Evolutionary conservation across 2,888 invertebrate genomes (phyloP), one percentile per base, ranked within the genome.

Genomic region (Quadroppia sp.): DNA sequence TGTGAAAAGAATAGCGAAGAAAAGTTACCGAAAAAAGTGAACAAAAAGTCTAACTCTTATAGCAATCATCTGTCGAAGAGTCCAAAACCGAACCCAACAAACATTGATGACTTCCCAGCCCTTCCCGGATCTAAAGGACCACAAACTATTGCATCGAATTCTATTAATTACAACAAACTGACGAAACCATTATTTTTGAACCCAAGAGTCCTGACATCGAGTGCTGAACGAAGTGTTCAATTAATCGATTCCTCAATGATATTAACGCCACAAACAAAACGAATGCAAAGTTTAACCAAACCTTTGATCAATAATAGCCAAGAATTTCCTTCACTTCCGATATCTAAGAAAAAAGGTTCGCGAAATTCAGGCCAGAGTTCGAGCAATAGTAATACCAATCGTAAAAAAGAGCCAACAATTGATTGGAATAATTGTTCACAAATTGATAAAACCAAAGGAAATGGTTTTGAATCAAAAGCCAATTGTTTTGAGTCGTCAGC

Each of bases 101-200:
- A 73, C 17, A 50, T 36, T 13, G 73, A 73, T 30, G 73, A 73
- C 20, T 73, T 73, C 67, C 73, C 73, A 6, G 73, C 73, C 30
- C 56, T 73, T 67, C 42, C 67, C 42, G 67, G 42, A 1, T 20
- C 36, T 20, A 36, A 23, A 17, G 67, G 42, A 9, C 40, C 40
- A 4, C 13, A 20, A 40, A 20, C 42, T 7, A 67, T 9, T 36
- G 20, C 25, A 17, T 23, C 67, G 3, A 40, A 42, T 42, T 6
- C 67, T 9, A 3, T 67, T 1, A 13, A 40, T 2, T 67, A 67
- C n/a, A 67, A 67, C 20, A 40, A 67, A 11, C 32, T 67, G 9
- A 15, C 67, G 1, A 67, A 67, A 42, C 67, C 40, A 67, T 42
- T 9, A 23, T 9, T 23, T 23, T 23, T 23, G 25, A 67, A 42